A percentile compares a stretch with the other conserved stretches of the same genome.
phyloP scores from a whole-genome alignment of 1,140 invertebrate species.

The Drosophila varians region DNA sequence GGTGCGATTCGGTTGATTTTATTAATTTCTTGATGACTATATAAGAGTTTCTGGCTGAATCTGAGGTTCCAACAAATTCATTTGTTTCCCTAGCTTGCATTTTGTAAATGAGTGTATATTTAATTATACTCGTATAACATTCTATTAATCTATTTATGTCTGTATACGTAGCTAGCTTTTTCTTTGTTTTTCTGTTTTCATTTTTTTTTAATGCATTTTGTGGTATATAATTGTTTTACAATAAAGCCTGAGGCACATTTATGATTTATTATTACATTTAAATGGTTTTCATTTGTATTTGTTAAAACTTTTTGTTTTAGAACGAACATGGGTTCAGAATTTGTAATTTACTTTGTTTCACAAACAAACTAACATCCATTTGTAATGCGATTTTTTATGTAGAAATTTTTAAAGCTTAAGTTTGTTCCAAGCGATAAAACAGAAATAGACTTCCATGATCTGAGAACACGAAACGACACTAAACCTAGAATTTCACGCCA shows the following conservation, averaged over 20 bases:
- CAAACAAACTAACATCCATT: constrained; percentile 66
- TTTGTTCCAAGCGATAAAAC: constrained; percentile 50
- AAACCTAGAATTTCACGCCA: constrained; percentile 38
- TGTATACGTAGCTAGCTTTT: constrained; percentile 51
- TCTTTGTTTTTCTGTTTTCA: constrained; percentile 7
- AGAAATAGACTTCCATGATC: constrained; percentile 23
- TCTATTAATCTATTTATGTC: constrained; percentile 59
- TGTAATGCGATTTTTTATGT: constrained; percentile 21
- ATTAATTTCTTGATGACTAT: constrained; percentile 40
- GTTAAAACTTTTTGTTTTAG: constrained; percentile 13
- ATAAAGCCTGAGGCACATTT: constrained; percentile 80
- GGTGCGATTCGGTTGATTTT: constrained; percentile 19
- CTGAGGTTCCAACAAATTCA: constrained; percentile 55
- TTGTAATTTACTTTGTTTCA: constrained; percentile 69
- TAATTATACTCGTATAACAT: constrained; percentile 55
- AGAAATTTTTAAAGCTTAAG: constrained; percentile 44
- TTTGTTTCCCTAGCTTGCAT: constrained; percentile 61
- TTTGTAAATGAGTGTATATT: constrained; percentile 79
- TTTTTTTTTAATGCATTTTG: constrained; percentile 45
- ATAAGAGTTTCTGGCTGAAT: constrained; percentile 27
- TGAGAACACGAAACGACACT: constrained; percentile 37
- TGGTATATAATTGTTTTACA: constrained; percentile 76
- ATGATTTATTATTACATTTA: constrained; percentile 44
- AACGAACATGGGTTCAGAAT: constrained; percentile 32
- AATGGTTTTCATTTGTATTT: background rate